Evolutionary conservation across 2,888 invertebrate genomes (phyloP), one percentile per base, ranked within the genome.

Genomic region (Rhogogaster chlorosoma): DNA sequence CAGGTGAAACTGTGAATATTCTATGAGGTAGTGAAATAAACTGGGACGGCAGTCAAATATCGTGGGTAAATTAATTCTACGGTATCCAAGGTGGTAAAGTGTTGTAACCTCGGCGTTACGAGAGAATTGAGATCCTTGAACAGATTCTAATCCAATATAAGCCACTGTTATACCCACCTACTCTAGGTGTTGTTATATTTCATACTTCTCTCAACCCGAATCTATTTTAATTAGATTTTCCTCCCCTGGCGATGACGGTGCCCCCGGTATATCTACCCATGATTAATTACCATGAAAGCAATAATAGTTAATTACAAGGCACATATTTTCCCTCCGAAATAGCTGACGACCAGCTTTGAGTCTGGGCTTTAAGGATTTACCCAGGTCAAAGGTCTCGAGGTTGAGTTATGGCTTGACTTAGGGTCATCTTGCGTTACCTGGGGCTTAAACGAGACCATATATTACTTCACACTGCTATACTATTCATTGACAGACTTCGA

Each of bases 211-310:
- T 86, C 86, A 87, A 87, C 88, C 88, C 86, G 86, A 87, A 88
- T 87, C 86, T 85, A 84, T 87, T 88, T 89, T 89, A 89, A 89
- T 89, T 89, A 88, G 87, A 88, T 89, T 88, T 85, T 84, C 38
- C 38, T 38, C 73, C 38, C 71, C 38, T 15, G 49, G 6, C n/a
- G n/a, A 22, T 1, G n/a, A 38, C 32, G 3, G 22, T n/a, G 7
- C n/a, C 36, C n/a, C 2, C 1, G n/a, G 2, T 61, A 26, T 70
- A 9, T 18, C 15, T 9, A 71, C 10, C n/a, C 85, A 86, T 84
- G 78, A 88, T 87, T 88, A 89, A 87, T 87, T 87, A 88, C 80
- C 67, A 45, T 83, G 77, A 45, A 22, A 45, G 73, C 86, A 88
- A 87, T 86, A 87, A 87, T 80, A 71, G 83, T 85, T 82, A 67